These are phyloP conservation scores for Penelope pileata DNA, from an alignment of 2,113 vertebrate genomes.

Conservation along the genomic window DNA sequence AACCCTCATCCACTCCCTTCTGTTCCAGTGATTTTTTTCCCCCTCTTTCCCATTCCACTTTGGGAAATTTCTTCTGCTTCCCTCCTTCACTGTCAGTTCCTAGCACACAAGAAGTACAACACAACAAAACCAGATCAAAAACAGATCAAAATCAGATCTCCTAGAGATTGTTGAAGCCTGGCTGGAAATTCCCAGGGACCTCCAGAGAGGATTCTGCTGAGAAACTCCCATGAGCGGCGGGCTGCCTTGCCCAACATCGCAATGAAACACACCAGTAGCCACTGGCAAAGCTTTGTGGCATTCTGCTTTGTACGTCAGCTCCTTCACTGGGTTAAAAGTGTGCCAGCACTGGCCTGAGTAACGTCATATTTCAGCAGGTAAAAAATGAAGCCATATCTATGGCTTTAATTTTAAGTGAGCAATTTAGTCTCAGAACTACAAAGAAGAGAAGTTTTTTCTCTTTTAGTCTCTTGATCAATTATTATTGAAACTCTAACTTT, in stretches of 20 bases:
- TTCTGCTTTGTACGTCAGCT: neutral
- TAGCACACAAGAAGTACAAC: neutral
- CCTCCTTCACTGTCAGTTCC: neutral
- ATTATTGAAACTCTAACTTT: neutral
- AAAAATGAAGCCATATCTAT: neutral
- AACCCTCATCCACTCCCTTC: neutral
- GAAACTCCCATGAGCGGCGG: neutral
- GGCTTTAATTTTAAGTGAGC: neutral
- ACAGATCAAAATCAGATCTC: neutral
- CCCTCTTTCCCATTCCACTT: neutral
- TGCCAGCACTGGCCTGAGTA: fast-evolving
- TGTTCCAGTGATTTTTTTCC: neutral
- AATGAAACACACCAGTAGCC: neutral
- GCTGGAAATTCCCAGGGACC: neutral
- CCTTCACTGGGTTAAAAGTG: neutral
- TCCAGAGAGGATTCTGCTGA: neutral
- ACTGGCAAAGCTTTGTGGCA: neutral
- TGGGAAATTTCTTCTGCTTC: neutral
- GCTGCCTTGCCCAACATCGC: neutral
- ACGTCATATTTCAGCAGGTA: neutral
- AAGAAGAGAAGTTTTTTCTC: neutral
- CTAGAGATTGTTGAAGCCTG: neutral
- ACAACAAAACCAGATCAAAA: neutral
- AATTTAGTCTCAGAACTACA: neutral
- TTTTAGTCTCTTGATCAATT: neutral